Evolutionary conservation across 2,797 vertebrate genomes (phyloP).

Genomic region (Acomys russatus): DNA sequence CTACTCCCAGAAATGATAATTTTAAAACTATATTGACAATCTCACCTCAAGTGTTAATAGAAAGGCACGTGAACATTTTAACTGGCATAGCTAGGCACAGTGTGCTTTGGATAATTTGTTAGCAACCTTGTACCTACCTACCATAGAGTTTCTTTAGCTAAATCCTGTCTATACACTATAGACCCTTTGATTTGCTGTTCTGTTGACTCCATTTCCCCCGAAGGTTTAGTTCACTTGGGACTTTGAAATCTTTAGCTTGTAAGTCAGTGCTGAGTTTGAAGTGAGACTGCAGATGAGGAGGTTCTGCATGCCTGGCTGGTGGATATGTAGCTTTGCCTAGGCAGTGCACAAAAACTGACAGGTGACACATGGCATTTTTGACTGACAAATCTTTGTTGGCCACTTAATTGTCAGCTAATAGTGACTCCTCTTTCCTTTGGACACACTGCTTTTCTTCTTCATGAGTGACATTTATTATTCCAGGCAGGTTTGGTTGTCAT

Average conservation of each 20-base stretch:
- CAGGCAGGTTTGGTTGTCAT: not conserved
- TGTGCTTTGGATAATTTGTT: conserved; percentile 58
- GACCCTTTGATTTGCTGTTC: not conserved
- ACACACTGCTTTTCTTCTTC: conserved; percentile 68
- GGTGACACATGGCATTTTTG: conserved; percentile 11
- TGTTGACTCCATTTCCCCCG: not conserved
- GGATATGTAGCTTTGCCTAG: not conserved
- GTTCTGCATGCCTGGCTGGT: not conserved
- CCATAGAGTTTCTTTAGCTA: not conserved
- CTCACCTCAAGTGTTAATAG: not conserved
- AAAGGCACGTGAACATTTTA: conserved; percentile 59
- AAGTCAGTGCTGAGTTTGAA: not conserved
- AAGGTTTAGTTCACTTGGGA: not conserved
- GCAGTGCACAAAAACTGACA: not conserved
- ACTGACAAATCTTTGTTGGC: conserved; percentile 72
- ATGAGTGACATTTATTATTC: conserved; percentile 61
- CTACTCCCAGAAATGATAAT: not conserved
- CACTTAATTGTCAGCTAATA: conserved; percentile 72
- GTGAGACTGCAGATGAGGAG: not conserved
- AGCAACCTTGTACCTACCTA: conserved; percentile 11
- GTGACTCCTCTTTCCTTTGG: conserved; percentile 63
- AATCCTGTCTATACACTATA: not conserved
- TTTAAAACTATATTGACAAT: conserved; percentile 20
- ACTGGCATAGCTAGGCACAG: not conserved
- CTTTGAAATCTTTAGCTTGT: not conserved